Percentiles rank a stretch among this genome's conserved stretches.
Conservation (phyloP, 37 sponge, comb jelly and placozoan species). For the Chondrilla cf. caribensis region DNA sequence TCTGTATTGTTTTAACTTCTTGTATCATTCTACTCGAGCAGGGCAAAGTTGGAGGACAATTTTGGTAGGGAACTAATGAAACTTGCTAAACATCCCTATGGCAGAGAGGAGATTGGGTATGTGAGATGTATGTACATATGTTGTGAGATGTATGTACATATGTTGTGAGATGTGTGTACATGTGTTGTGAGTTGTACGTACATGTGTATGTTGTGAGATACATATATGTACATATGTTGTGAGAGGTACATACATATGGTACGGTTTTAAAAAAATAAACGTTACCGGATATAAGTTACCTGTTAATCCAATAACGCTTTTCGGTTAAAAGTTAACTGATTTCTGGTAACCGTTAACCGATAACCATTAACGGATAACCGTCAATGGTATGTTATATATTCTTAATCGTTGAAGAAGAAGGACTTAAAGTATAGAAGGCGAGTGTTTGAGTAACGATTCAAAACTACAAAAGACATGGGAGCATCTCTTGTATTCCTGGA, state of each 20-base stretch:
- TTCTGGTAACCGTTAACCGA: too few relatives aligned
- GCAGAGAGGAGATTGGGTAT: conserved; percentile 86
- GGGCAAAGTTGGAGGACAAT: conserved; percentile 76
- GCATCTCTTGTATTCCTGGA: too few relatives aligned
- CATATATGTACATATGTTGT: background rate
- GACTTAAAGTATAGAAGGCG: too few relatives aligned
- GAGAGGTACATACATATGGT: background rate
- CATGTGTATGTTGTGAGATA: background rate
- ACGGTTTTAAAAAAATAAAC: too few relatives aligned
- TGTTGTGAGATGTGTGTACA: background rate
- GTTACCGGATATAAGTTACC: too few relatives aligned
- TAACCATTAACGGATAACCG: too few relatives aligned
- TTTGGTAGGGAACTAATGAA: conserved; percentile 67
- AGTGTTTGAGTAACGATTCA: too few relatives aligned
- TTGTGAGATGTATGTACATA: background rate
- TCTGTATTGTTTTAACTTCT: background rate
- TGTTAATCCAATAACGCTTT: too few relatives aligned
- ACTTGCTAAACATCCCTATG: conserved; percentile 53
- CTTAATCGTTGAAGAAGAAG: too few relatives aligned
- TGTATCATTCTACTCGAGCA: background rate
- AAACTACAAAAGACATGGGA: too few relatives aligned
- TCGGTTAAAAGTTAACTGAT: too few relatives aligned
- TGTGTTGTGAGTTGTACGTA: background rate
- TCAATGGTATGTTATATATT: too few relatives aligned
- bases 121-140: background rate